Conservation (phyloP, 2,888 invertebrate species). For the Escarpia spicata region DNA sequence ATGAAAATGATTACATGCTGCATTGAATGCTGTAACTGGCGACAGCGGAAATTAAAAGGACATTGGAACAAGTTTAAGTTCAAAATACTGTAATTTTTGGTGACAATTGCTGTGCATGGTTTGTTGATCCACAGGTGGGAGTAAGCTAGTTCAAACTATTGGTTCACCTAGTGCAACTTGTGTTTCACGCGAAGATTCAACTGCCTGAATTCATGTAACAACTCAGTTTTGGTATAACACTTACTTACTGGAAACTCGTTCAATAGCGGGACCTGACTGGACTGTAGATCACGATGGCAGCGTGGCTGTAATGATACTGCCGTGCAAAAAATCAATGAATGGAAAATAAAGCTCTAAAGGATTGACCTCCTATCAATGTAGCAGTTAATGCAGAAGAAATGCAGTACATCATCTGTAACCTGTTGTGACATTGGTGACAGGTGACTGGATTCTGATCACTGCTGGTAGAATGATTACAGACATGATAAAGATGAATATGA, state of each 20-base stretch:
- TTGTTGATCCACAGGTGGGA: no score
- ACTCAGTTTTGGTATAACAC: no score
- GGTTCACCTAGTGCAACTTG: no score
- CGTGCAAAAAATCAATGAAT: not conserved
- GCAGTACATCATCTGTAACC: not conserved
- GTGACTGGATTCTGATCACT: not conserved
- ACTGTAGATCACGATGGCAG: not conserved
- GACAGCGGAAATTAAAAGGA: no score
- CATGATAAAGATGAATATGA: not conserved
- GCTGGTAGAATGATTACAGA: not conserved
- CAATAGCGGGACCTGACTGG: not conserved
- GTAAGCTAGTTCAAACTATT: no score
- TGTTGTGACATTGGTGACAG: not conserved
- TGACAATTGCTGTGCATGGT: no score
- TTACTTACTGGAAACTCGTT: not conserved
- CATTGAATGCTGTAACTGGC: no score
- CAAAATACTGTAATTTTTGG: no score
- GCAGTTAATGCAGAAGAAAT: not conserved
- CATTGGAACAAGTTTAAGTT: no score
- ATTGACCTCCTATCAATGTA: not conserved
- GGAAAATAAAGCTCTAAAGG: not conserved
- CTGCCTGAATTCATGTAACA: no score
- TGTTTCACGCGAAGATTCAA: no score
- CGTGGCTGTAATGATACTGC: not conserved
- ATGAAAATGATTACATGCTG: no score